Conservation (phyloP, 2,888 invertebrate genomes). For the Troglohyphantes excavatus region DNA sequence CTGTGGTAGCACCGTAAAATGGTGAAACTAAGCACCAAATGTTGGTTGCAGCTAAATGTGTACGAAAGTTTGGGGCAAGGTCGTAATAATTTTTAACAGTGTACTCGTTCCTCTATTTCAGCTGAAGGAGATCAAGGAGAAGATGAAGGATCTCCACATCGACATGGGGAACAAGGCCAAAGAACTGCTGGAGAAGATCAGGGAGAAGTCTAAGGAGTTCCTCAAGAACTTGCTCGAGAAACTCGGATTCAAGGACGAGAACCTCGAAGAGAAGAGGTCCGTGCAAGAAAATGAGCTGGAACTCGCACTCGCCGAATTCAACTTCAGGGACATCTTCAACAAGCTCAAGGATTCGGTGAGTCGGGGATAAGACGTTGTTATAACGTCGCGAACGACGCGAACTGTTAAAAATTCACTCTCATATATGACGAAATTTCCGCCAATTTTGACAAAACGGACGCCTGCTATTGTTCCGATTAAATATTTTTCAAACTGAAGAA, state of each 20-base stretch:
- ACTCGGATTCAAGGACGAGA: slow-evolving; percentile 25
- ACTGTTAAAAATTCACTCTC: not conserved
- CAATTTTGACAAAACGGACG: no score
- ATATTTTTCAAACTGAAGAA: no score
- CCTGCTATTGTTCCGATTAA: no score
- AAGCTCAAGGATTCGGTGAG: slow-evolving; percentile 54
- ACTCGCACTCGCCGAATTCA: slow-evolving; percentile 16
- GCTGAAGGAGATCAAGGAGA: slow-evolving; percentile 54
- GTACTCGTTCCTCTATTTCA: not conserved
- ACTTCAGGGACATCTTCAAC: slow-evolving; percentile 59
- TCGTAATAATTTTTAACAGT: no score
- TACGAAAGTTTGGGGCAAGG: no score
- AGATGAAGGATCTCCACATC: slow-evolving; percentile 55
- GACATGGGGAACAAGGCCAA: slow-evolving; percentile 42
- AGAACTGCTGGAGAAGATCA: slow-evolving; percentile 44
- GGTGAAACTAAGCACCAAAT: no score
- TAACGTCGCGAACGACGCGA: no score
- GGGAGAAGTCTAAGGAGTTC: slow-evolving; percentile 47
- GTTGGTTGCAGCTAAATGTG: no score
- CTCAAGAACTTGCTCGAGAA: slow-evolving; percentile 41
- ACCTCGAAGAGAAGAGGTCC: slow-evolving; percentile 13
- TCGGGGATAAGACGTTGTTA: not conserved
- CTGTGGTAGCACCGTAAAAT: no score
- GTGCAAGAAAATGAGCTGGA: slow-evolving; percentile 13
- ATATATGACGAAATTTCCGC: no score